Conservation (phyloP, 1,140 invertebrate genomes). For the Conus ventricosus region DNA sequence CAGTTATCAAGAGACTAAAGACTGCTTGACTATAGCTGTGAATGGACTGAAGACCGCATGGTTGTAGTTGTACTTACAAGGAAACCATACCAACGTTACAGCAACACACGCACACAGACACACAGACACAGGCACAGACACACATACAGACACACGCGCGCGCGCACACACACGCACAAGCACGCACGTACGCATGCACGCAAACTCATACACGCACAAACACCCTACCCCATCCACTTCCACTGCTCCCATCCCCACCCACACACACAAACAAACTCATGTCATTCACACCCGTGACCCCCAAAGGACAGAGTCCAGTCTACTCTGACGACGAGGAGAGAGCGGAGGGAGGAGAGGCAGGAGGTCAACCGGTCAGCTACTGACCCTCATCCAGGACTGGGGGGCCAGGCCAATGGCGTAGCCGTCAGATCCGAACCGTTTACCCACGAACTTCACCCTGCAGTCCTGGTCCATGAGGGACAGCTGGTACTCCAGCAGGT, state of each 20-base stretch:
- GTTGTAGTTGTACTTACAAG: too few species aligned
- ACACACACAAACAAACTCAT: not conserved
- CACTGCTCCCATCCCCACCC: not conserved
- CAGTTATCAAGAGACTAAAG: too few species aligned
- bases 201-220: not conserved
- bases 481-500: constrained; percentile 60
- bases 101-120: too few species aligned
- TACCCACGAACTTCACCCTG: constrained; percentile 54
- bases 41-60: too few species aligned
- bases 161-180: not conserved
- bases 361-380: not conserved
- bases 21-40: too few species aligned
- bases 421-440: constrained; percentile 48
- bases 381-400: constrained; percentile 44
- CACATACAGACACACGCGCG: too few species aligned
- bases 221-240: too few species aligned
- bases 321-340: not conserved
- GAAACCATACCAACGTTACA: too few species aligned
- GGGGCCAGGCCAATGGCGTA: constrained; percentile 49
- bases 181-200: not conserved
- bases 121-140: too few species aligned
- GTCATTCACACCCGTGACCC: too few species aligned
- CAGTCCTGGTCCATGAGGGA: constrained; percentile 59
- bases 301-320: too few species aligned
- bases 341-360: not conserved